phyloP scores from a whole-genome alignment of 2,113 vertebrate species.

The Drymodes brunneopygia region DNA sequence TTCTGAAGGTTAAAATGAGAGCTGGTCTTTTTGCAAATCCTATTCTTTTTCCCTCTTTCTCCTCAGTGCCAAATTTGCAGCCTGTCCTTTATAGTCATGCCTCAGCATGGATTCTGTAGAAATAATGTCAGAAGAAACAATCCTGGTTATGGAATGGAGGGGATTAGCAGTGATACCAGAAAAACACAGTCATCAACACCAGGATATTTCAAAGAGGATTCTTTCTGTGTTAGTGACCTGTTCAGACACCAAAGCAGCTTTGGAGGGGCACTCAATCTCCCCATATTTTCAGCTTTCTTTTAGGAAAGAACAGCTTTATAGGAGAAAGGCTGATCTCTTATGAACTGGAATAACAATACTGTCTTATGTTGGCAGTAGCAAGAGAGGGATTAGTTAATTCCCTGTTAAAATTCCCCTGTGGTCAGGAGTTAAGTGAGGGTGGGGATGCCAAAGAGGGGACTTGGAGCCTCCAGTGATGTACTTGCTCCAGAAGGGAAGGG shows the following conservation, averaged over 20 bases:
- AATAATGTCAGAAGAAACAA: neutral
- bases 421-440: neutral
- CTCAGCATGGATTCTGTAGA: neutral
- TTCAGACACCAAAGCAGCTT: neutral
- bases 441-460: neutral
- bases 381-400: neutral
- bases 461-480: neutral
- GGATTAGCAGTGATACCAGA: neutral
- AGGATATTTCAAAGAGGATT: neutral
- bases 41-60: neutral
- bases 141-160: neutral
- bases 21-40: neutral
- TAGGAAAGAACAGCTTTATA: neutral
- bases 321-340: neutral
- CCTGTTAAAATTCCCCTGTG: neutral
- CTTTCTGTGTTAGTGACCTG: neutral
- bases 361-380: neutral
- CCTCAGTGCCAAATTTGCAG: neutral
- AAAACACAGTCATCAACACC: rapidly evolving
- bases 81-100: neutral
- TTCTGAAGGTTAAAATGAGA: neutral
- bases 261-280: neutral
- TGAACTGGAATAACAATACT: neutral
- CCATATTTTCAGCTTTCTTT: neutral
- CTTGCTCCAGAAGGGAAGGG: neutral